Conservation (phyloP, 2,888 invertebrate species). For the Mimumesa dahlbomi region DNA sequence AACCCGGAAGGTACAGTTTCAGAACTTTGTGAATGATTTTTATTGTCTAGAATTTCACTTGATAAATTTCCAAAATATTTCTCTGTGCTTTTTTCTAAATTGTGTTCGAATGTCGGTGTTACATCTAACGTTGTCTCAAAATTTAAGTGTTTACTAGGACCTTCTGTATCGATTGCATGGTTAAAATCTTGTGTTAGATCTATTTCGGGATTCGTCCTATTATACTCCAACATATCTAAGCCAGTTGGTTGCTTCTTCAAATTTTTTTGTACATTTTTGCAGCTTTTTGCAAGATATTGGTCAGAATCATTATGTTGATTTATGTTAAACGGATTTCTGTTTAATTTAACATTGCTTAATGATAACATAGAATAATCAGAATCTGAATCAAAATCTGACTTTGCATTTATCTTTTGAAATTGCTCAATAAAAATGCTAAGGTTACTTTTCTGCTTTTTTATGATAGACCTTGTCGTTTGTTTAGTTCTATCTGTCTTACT, state of each 20-base stretch:
- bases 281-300: neutral
- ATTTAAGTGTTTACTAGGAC: neutral
- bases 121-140: neutral
- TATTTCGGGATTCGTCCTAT: neutral
- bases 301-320: conserved; percentile 10
- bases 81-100: conserved; percentile 1
- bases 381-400: conserved; percentile 55
- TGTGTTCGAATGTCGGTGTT: neutral
- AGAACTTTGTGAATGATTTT: neutral
- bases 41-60: neutral
- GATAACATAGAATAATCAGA: conserved; percentile 40
- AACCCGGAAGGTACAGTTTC: neutral
- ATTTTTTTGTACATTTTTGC: neutral
- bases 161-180: conserved; percentile 14
- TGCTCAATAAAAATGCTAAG: conserved; percentile 71
- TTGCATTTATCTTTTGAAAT: conserved; percentile 65
- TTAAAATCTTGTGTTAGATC: conserved; percentile 16
- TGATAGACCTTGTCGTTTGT: conserved; percentile 12
- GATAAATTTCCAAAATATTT: neutral
- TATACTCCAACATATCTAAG: conserved; percentile 28
- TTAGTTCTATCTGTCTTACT: conserved; percentile 37
- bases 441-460: conserved; percentile 59
- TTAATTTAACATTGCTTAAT: conserved; percentile 10
- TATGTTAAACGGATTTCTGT: conserved; percentile 66
- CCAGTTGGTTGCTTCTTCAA: conserved; percentile 7